phyloP scores from a whole-genome alignment of 2,888 invertebrate species.

The Drosophila mayaguana region DNA sequence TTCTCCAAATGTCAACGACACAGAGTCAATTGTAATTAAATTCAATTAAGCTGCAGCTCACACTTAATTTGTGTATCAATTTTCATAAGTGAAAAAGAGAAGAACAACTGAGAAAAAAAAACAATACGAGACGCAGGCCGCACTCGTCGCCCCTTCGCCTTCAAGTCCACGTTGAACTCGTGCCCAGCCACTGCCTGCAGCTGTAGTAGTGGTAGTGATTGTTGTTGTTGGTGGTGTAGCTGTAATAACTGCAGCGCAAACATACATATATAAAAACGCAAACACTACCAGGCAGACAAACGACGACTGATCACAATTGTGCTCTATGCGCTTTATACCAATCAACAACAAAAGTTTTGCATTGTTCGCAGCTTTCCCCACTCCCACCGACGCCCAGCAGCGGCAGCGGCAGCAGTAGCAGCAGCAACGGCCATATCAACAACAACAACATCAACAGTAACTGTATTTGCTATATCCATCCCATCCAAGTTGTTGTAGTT shows the following conservation, averaged over 20 bases:
- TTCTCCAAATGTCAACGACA: slow-evolving; percentile 62
- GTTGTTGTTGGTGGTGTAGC: slow-evolving; percentile 16
- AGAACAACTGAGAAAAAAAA: slow-evolving; percentile 2
- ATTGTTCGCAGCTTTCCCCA: slow-evolving; percentile 54
- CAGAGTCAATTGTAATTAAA: slow-evolving; percentile 73
- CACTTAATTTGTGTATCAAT: slow-evolving; percentile 70
- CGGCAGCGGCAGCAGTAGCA: slow-evolving; percentile 13
- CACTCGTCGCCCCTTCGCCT: slow-evolving; percentile 8
- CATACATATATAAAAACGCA: slow-evolving; percentile 2
- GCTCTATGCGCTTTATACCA: slow-evolving; percentile 48
- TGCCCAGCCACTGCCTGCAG: slow-evolving; percentile 41
- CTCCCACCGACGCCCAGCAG: slow-evolving; percentile 52
- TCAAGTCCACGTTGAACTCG: slow-evolving; percentile 40
- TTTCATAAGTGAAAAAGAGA: slow-evolving; percentile 42
- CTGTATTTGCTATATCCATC: slow-evolving; percentile 38
- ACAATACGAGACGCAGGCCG: slow-evolving; percentile 21
- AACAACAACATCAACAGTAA: slow-evolving; percentile 26
- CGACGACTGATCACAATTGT: slow-evolving; percentile 46
- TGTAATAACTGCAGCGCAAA: slow-evolving; percentile 48
- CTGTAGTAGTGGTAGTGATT: slow-evolving; percentile 20
- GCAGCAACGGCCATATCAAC: slow-evolving; percentile 18
- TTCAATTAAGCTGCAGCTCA: slow-evolving; percentile 77
- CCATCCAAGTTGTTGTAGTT: slow-evolving; percentile 31
- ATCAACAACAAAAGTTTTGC: slow-evolving; percentile 65
- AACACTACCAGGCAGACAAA: slow-evolving; percentile 3